Base-by-base conservation (phyloP, 2,113 vertebrate genomes). In the Bujurquina vittata region DNA sequence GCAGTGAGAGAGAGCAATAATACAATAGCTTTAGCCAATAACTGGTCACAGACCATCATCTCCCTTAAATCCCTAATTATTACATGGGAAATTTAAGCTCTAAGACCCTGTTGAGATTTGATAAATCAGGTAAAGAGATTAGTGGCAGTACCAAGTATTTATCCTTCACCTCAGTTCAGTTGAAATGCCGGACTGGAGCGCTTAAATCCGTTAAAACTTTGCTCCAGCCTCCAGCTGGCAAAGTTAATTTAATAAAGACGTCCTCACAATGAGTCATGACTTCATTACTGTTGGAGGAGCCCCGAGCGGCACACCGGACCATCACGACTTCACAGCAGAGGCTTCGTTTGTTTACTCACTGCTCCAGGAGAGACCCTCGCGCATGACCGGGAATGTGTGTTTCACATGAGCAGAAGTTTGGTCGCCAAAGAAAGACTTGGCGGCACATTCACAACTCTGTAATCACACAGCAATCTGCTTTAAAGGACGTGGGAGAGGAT, bases 231-330 rank as follows among this genome's bases (percentile, higher is more conserved):
- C 67, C 26, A 17, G 49, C 18, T 43, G 40, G 3, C 56, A 18
- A 65, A 80, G 65, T 20, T 78, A 15, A 80, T 61, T 77, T 83
- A 61, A 80, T 83, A 49, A 65, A 77, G 23, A 74, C 2, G 5
- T 40, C n/a, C 43, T 54, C 4, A 7, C 7, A 75, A 87, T 87
- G 18, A 80, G 73, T 82, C 52, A 2, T 81, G 78, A 79, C 61
- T 79, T 84, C 69, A 77, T 80, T 74, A 77, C 7, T 15, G 55
- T 12, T 88, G 67, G 78, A 88, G 77, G 80, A 77, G 77, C 67
- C 40, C 80, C 3, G 49, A 22, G 83, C 23, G 3, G 29, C 46
- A 33, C 77, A 23, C 59, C 23, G 46, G 74, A 60, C 55, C 61
- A 40, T 80, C 69, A 74, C 46, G 1, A 77, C 63, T 57, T 43